These are phyloP conservation scores for Scaptodrosophila latifasciaeformis DNA, from an alignment of 2,888 invertebrate genomes.

Conservation along the genomic window DNA sequence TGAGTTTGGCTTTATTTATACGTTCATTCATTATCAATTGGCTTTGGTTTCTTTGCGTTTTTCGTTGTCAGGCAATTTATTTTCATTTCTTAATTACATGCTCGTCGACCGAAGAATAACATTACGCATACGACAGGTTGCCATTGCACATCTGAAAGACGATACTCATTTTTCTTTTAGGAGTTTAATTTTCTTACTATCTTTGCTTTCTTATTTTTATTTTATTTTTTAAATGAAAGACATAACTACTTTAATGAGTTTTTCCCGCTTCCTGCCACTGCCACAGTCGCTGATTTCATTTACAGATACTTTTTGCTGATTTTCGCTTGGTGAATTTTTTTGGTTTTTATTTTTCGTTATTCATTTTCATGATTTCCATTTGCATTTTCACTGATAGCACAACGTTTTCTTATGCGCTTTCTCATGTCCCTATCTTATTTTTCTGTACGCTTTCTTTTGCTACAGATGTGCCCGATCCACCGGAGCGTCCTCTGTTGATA, in stretches of 20 bases:
- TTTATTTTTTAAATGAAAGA: slow-evolving; percentile 36
- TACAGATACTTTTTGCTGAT: slow-evolving; percentile 29
- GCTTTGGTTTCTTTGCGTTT: neutral
- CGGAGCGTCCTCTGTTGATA: slow-evolving; percentile 82
- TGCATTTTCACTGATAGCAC: slow-evolving; percentile 57
- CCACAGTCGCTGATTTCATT: slow-evolving; percentile 20
- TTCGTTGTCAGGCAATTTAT: slow-evolving; percentile 4
- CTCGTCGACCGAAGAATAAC: neutral
- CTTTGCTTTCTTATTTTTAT: neutral
- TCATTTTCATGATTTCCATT: slow-evolving; percentile 51
- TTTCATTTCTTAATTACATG: slow-evolving; percentile 5
- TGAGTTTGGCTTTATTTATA: slow-evolving; percentile 70
- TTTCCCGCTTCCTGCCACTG: slow-evolving; percentile 53
- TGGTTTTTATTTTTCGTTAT: slow-evolving; percentile 17
- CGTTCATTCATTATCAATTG: neutral
- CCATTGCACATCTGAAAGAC: neutral
- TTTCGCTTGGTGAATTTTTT: slow-evolving; percentile 18
- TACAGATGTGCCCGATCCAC: slow-evolving; percentile 82
- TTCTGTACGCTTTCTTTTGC: slow-evolving; percentile 18
- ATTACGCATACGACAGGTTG: neutral
- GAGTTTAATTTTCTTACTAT: neutral
- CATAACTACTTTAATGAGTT: slow-evolving; percentile 55
- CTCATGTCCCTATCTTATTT: slow-evolving; percentile 13
- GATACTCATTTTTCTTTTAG: neutral
- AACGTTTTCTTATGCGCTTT: slow-evolving; percentile 36